Conservation (phyloP, 2,113 vertebrate species). For the Catharus bicknelli region DNA sequence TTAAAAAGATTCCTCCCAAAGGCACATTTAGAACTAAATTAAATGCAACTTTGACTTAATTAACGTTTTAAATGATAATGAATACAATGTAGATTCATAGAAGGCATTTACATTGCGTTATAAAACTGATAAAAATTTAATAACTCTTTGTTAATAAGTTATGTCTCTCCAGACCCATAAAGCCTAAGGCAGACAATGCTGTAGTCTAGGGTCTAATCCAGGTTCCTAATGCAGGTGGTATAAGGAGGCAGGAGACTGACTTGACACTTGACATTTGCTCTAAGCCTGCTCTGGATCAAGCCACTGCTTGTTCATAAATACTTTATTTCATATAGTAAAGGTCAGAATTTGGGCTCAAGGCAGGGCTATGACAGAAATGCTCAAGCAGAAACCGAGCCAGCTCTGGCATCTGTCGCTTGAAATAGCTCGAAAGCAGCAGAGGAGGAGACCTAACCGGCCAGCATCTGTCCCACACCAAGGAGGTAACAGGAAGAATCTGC, state of each 20-base stretch:
- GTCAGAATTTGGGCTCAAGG: slow-evolving; percentile 88
- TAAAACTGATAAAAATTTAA: slow-evolving; percentile 84
- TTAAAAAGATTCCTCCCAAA: slow-evolving; percentile 79
- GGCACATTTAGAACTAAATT: slow-evolving; percentile 79
- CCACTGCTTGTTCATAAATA: slow-evolving; percentile 85
- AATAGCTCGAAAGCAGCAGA: slow-evolving; percentile 76
- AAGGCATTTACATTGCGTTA: slow-evolving; percentile 78
- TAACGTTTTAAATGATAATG: slow-evolving; percentile 83
- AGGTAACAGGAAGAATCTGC: slow-evolving; percentile 74
- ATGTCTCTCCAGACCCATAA: slow-evolving; percentile 79
- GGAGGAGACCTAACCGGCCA: slow-evolving; percentile 81
- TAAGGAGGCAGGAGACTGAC: slow-evolving; percentile 67
- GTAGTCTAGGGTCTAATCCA: slow-evolving; percentile 68
- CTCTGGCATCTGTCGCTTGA: slow-evolving; percentile 91
- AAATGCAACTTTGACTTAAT: slow-evolving; percentile 84
- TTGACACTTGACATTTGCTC: slow-evolving; percentile 83
- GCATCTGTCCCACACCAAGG: slow-evolving; percentile 83
- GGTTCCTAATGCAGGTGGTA: slow-evolving; percentile 74
- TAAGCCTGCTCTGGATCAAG: slow-evolving; percentile 80
- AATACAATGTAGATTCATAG: slow-evolving; percentile 78
- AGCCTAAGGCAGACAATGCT: slow-evolving; percentile 70
- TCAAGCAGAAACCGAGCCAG: slow-evolving; percentile 83
- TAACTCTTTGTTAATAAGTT: slow-evolving; percentile 83
- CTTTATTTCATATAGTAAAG: slow-evolving; percentile 88
- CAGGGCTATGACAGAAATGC: slow-evolving; percentile 85